Base-by-base conservation (phyloP, 1,140 invertebrate species). In the Akabosia matsudoensis region DNA sequence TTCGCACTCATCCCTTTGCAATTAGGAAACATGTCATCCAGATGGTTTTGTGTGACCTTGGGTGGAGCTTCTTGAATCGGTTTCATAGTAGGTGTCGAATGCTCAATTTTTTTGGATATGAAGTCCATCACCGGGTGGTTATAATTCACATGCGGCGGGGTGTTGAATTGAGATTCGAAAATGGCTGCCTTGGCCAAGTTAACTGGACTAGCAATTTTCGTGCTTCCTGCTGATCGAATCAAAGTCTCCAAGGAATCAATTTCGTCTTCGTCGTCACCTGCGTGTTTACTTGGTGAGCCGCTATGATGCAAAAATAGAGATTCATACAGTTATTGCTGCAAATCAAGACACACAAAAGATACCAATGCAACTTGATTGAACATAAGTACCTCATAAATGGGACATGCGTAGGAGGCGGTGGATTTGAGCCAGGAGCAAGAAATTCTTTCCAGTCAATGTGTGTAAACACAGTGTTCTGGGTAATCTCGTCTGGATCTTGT, bases 371-470 rank as follows among this genome's bases (percentile, higher is more conserved):
- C n/a, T n/a, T 45, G 37, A 45, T 45, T 18, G 18, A 7, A 4
- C n/a, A 4, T 61, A 61, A 16, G n/a, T 67, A 67, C 61, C 61
- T 31, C 61, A 67, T 67, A 22, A 37, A 34, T 13, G 76, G 74
- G 33, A 81, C 76, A 26, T 54, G 54, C 4, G 75, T 79, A 0
- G 76, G 76, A 24, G 78, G 78, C 2, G 80, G 80, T 22, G 80
- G 80, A 0, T 33, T 16, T 22, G 51, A 30, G n/a, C 80, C 80
- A n/a, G 80, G 80, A 37, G 77, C 74, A 10, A 81, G 33, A 45
- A 81, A 81, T 30, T 81, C 78, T 1, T 73, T 77, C 80, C 80
- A 81, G 24, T 79, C 72, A 70, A 81, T 81, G 34, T 81, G 80
- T 45, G 28, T 76, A 52, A 81, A 81, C 0, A 81, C 56, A 0